Percentiles rank a stretch among this genome's conserved stretches.
These are phyloP conservation scores for Nymphalis c-album DNA, from an alignment of 2,888 invertebrate genomes.

Conservation along the genomic window DNA sequence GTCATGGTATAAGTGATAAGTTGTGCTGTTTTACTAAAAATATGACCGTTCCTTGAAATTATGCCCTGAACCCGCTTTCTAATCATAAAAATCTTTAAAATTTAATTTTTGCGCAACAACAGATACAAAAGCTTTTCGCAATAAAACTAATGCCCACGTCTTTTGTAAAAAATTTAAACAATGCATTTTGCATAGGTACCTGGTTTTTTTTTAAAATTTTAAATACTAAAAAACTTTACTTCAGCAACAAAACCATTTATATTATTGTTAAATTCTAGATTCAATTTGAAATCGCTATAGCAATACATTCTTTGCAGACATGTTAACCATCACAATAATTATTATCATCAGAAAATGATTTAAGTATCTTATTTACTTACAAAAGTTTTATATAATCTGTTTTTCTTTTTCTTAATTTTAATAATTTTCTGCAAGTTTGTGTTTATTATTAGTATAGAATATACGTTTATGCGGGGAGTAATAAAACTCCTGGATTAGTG, in stretches of 20 bases:
- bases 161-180: slow-evolving; percentile 24
- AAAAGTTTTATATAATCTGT: no score
- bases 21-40: slow-evolving; percentile 2
- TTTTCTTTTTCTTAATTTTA: no score
- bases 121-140: slow-evolving; percentile 41
- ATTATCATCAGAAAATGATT: no score
- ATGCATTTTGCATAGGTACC: slow-evolving; percentile 28
- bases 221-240: slow-evolving; percentile 6
- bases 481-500: no score
- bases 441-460: no score
- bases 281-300: no score
- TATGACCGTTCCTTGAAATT: slow-evolving; percentile 40
- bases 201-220: slow-evolving; percentile 22
- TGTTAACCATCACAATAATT: no score
- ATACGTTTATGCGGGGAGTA: no score
- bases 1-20: background rate
- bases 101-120: slow-evolving; percentile 56
- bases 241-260: background rate
- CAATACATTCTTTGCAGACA: no score
- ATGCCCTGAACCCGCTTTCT: slow-evolving; percentile 56
- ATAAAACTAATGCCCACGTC: slow-evolving; percentile 37
- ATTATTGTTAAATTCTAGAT: no score
- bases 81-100: slow-evolving; percentile 51
- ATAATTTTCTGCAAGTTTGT: no score
- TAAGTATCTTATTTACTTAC: no score